Evolutionary conservation across 1,140 invertebrate species (phyloP), one percentile per base, ranked within the genome.

Genomic region (Scaptomyza montana): DNA sequence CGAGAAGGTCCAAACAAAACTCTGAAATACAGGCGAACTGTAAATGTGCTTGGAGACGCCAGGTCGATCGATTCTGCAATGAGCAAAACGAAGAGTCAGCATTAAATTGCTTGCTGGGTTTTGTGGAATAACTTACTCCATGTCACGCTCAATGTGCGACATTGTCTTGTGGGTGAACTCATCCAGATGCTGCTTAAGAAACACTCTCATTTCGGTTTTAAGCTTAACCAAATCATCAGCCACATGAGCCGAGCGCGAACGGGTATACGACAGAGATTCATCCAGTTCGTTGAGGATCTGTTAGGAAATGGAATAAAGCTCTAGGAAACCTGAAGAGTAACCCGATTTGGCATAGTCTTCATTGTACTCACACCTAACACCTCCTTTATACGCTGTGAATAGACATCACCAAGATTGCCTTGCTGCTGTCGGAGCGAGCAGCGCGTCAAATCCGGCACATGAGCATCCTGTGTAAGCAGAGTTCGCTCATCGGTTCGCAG

Each of bases 81-180:
- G 1, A 5, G 41, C 1, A 66, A 0, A 5, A 33, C 16, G 1
- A 2, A 69, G 3, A 21, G 8, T 12, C 12, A 7, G 33, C 0
- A 1, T 36, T 8, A 1, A 33, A 33, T 7, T 33, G 30, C 5
- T 33, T 6, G 30, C 30, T 33, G 30, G 30, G 7, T 7, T 33
- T 33, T 33, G 7, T 33, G 4, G 0, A 19, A 19, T 1, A 19
- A 30, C 80, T 61, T 30, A 92, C 90, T 91, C 85, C 91, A 92
- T 92, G 65, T 92, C 91, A 6, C 91, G 68, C 54, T 92, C 91
- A 12, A 92, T 90, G 16, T 92, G 90, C 5, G 91, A 92, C 78
- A 92, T 87, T 43, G 82, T 92, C 49, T 91, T 92, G 72, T 91
- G 86, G 28, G 91, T 92, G 16, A 92, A 92, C 45, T 92, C 91